Conservation (phyloP, 2,888 invertebrate species). For the Lymantria monacha region DNA sequence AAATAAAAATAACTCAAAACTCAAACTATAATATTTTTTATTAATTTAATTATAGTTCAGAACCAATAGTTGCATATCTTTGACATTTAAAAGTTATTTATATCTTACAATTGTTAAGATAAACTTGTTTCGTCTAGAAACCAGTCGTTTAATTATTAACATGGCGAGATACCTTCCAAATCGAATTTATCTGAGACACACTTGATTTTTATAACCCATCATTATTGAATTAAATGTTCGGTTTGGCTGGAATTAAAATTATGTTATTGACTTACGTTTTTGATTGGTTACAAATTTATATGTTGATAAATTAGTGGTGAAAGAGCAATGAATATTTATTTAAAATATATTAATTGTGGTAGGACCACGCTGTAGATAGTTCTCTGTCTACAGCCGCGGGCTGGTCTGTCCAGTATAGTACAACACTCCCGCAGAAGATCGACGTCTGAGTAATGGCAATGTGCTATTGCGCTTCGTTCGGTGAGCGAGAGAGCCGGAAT, state of each 20-base stretch:
- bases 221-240: constrained; percentile 20
- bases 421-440: no score
- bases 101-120: constrained; percentile 15
- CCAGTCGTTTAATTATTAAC: constrained; percentile 14
- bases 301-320: no score
- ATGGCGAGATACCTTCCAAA: not conserved
- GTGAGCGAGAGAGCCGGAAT: no score
- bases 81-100: constrained; percentile 24
- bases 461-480: no score
- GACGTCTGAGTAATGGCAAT: no score
- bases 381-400: no score
- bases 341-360: no score
- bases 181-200: not conserved
- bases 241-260: constrained; percentile 12
- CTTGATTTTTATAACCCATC: constrained; percentile 8
- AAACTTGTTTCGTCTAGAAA: constrained; percentile 26
- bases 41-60: constrained; percentile 35
- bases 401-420: no score
- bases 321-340: no score
- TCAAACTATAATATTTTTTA: constrained; percentile 22
- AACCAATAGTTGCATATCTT: constrained; percentile 19
- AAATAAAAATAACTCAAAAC: constrained; percentile 22
- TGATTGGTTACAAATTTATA: constrained; percentile 2
- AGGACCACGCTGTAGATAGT: no score
- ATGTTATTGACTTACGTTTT: constrained; percentile 15